Base-by-base conservation (phyloP, 2,113 vertebrate genomes). In the Pterocles orientalis region DNA sequence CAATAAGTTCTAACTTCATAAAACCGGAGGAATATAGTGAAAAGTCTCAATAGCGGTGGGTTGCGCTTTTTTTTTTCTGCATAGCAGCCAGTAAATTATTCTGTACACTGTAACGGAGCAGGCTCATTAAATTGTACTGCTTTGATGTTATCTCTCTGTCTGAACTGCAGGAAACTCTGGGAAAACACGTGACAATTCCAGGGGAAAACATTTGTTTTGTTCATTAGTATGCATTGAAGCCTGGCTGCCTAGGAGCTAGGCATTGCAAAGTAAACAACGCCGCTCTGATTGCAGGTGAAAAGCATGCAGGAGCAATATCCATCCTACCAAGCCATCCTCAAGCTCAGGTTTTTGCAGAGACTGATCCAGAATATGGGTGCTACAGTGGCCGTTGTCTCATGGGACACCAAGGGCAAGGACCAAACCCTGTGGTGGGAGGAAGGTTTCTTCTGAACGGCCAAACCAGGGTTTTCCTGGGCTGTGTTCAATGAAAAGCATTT, bases 201-300 rank as follows among this genome's bases (percentile, higher is more conserved):
- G 71, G 68, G 88, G 75, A 93, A 97, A 96, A 88, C 86, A 86
- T 57, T 96, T 92, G 91, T 93, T 95, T 90, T 93, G 88, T 82
- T 90, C 79, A 86, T 95, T 69, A 96, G 41, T n/a, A 86, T 86
- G 86, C 90, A 77, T 50, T 77, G 53, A 77, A 93, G 85, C 53
- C 34, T 41, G 90, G 18, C 92, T 97, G 88, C 90, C 81, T 60
- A 43, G 53, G 50, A 97, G 82, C 66, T 43, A 86, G 85, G 39
- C 88, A 57, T 68, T 62, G 34, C 58, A 50, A 13, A 48, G 71
- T 65, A 86, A 86, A 86, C 86, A 69, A 84, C 86, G 58, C 75
- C 65, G 36, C 71, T 94, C 79, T 83, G 71, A 76, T 90, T 90
- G 43, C 85, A 91, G 82, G 91, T 76, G 83, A 36, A 71, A 80